A percentile compares a stretch with the other conserved stretches of the same genome.
These are phyloP conservation scores for Ardeotis arabs DNA, from an alignment of 2,113 vertebrate species.

Conservation along the genomic window DNA sequence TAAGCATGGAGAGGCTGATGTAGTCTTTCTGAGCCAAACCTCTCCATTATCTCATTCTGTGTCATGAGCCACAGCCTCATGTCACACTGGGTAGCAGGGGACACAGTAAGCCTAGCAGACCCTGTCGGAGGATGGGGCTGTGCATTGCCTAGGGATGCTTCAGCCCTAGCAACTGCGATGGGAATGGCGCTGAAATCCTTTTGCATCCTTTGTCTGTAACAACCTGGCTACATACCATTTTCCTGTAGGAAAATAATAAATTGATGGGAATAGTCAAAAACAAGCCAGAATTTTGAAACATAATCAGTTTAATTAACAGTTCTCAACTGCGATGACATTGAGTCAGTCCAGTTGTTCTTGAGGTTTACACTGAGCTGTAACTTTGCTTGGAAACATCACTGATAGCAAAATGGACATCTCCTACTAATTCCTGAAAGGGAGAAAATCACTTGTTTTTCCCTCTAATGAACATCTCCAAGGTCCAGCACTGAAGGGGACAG, in stretches of 20 bases:
- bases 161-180: neutral
- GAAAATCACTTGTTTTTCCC: neutral
- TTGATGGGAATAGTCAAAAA: neutral
- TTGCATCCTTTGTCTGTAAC: neutral
- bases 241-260: neutral
- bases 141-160: neutral
- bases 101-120: neutral
- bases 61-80: neutral
- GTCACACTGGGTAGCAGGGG: neutral
- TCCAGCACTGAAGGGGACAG: neutral
- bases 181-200: neutral
- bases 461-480: neutral
- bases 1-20: neutral
- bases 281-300: neutral
- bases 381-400: neutral
- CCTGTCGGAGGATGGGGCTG: neutral
- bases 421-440: neutral
- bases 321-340: neutral
- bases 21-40: neutral
- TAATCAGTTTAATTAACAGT: neutral
- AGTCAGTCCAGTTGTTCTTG: neutral
- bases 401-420: neutral
- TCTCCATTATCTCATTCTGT: neutral
- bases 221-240: neutral
- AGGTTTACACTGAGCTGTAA: neutral